Evolutionary conservation across 2,113 vertebrate species (phyloP), one percentile per base, ranked within the genome.

Genomic region (Hippocampus abdominalis): DNA sequence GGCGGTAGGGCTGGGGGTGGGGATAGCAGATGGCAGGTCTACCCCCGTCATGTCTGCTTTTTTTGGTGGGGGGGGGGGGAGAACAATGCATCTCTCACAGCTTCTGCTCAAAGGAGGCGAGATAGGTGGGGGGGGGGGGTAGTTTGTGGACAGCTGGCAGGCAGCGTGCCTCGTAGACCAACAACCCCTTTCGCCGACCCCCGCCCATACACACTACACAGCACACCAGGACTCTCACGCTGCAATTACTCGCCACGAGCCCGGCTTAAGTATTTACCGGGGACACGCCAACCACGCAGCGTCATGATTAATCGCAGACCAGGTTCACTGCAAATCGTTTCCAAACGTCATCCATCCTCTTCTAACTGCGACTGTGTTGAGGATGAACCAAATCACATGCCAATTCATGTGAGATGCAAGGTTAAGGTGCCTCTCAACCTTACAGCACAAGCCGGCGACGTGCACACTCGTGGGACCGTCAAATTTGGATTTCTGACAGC

Each of bases 81-180:
- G 89, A 92, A 94, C 93, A 94, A 94, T 93, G 89, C 89, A 66
- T 80, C 88, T 90, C 89, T 78, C 80, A 88, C 73, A 87, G 89
- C 87, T 78, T 80, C 84, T 86, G 91, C 90, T 44, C 91, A 88
- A 91, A 85, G 74, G 76, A 81, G 83, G 70, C 85, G 84, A 87
- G 66, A 11, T 59, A 1, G 25, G 29, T 29, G 4, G 13, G 66
- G 8, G 25, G 81, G 86, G 87, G 86, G 87, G 90, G 90, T 86
- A 81, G 73, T 88, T 73, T 67, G 73, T n/a, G 62, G 92, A 90
- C 89, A 89, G 92, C 92, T 93, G 91, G 92, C 83, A 88, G 87
- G 91, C 92, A 92, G 84, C 64, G 77, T 87, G 88, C 87, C 89
- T 86, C 69, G 21, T 80, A 88, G 61, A 64, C 57, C 27, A 60